Conservation (phyloP, 2,888 invertebrate genomes). For the Scelioninae gen. 1 region DNA sequence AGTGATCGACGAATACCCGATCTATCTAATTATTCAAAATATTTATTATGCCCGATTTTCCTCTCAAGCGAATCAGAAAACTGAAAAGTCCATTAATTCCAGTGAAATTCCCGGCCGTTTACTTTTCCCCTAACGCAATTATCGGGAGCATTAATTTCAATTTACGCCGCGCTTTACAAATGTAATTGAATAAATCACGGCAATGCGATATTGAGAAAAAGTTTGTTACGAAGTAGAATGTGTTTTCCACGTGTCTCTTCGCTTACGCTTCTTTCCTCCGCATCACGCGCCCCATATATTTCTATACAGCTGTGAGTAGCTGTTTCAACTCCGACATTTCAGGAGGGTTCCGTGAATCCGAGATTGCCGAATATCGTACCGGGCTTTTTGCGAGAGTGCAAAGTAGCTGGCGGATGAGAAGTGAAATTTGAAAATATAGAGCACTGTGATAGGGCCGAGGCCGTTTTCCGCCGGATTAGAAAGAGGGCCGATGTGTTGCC, state of each 20-base stretch:
- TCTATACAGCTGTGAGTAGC: constrained; percentile 63
- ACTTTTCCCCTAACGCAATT: constrained; percentile 51
- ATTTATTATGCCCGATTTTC: constrained; percentile 39
- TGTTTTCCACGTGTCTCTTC: constrained; percentile 29
- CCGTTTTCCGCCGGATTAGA: constrained; percentile 58
- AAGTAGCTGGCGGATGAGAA: constrained; percentile 53
- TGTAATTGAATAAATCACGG: constrained; percentile 61
- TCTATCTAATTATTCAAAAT: constrained; percentile 43
- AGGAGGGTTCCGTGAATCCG: constrained; percentile 53
- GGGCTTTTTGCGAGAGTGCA: constrained; percentile 59
- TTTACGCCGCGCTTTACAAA: constrained; percentile 48
- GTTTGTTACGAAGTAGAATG: constrained; percentile 31
- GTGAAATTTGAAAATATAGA: constrained; percentile 65
- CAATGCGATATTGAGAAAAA: constrained; percentile 44
- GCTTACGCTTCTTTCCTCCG: constrained; percentile 20
- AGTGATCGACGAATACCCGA: constrained; percentile 11
- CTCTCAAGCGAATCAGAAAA: constrained; percentile 13
- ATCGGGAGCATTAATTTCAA: constrained; percentile 59
- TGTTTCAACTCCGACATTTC: constrained; percentile 50
- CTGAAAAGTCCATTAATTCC: constrained; percentile 41
- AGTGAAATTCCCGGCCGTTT: constrained; percentile 37
- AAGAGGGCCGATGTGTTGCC: constrained; percentile 36
- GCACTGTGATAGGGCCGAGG: constrained; percentile 51
- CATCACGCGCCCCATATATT: constrained; percentile 49
- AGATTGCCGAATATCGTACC: constrained; percentile 59